Percentiles rank a stretch among this genome's conserved stretches.
Conservation (phyloP, 2,113 vertebrate genomes). For the Tupaia chinensis region DNA sequence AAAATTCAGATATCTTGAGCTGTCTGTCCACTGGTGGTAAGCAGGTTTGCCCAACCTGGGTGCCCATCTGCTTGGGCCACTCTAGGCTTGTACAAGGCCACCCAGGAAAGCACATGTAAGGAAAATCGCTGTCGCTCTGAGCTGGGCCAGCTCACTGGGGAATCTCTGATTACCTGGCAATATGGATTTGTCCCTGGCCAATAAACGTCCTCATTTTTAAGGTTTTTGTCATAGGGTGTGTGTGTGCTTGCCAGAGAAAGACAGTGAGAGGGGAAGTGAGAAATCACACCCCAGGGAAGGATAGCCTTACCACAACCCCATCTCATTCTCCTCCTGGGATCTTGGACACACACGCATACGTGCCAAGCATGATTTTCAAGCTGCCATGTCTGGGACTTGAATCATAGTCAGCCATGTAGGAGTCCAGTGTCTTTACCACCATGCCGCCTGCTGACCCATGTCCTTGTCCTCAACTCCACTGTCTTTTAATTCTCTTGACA, state of each 20-base stretch:
- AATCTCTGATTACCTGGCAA: constrained; percentile 44
- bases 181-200: constrained; percentile 52
- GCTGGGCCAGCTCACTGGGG: constrained; percentile 29
- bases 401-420: no score
- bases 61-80: neutral
- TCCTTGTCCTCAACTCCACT: neutral
- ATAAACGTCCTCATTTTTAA: neutral
- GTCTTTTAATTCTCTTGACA: constrained; percentile 64
- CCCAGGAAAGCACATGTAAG: neutral
- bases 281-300: no score
- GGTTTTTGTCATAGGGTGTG: no score
- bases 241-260: no score
- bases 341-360: no score
- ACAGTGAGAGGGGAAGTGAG: no score
- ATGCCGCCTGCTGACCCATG: no score
- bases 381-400: no score
- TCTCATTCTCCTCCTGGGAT: no score
- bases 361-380: no score
- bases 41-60: neutral
- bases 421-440: no score
- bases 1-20: neutral
- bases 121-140: neutral
- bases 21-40: constrained; percentile 15
- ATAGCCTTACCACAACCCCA: no score
- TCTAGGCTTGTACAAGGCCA: constrained; percentile 17